Conservation (phyloP, 2,113 vertebrate species). For the Murina feae region DNA sequence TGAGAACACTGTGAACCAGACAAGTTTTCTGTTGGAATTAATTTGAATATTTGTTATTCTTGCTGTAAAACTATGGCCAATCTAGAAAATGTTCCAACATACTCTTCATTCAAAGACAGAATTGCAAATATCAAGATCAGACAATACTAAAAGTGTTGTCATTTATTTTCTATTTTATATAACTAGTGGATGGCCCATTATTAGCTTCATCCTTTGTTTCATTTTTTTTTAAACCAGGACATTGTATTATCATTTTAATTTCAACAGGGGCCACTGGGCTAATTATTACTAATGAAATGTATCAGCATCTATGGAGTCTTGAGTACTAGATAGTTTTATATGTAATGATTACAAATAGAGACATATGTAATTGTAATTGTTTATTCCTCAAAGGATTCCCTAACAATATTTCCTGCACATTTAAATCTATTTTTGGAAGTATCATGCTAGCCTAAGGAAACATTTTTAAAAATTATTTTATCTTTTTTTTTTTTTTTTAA, state of each 20-base stretch:
- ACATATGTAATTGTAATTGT: background rate
- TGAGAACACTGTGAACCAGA: background rate
- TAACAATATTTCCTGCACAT: background rate
- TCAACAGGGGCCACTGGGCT: background rate
- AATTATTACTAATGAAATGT: conserved; percentile 10
- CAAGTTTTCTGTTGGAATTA: background rate
- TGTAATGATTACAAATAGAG: conserved; percentile 28
- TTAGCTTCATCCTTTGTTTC: background rate
- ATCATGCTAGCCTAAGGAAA: background rate
- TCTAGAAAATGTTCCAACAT: background rate
- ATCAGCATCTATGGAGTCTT: background rate
- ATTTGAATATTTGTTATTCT: background rate
- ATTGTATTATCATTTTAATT: background rate
- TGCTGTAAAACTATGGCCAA: background rate
- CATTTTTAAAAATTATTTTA: background rate
- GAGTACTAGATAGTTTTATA: background rate
- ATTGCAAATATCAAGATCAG: background rate
- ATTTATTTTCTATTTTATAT: background rate
- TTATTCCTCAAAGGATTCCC: background rate
- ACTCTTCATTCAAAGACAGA: background rate
- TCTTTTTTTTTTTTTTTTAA: background rate
- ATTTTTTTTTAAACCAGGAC: background rate
- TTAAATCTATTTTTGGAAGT: background rate
- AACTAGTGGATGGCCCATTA: background rate
- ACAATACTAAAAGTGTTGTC: background rate